Percentiles rank a stretch among this genome's conserved stretches.
phyloP scores from a whole-genome alignment of 2,797 vertebrate genomes.

The Sciurus vulgaris region DNA sequence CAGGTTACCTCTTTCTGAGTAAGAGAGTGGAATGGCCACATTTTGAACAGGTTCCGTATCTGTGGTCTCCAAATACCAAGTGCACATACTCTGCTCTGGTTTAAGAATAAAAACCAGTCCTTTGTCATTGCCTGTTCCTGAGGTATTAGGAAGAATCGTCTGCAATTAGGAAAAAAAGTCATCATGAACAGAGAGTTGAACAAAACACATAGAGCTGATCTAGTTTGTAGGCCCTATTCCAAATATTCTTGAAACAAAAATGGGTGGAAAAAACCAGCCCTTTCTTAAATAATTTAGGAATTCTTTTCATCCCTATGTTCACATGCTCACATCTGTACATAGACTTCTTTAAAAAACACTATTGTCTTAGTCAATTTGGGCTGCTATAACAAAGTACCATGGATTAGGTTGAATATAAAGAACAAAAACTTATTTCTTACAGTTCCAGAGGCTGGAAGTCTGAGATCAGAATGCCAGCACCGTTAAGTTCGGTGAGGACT shows the following conservation, averaged over 20 bases:
- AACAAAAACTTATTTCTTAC: background rate
- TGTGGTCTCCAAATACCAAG: constrained; percentile 90
- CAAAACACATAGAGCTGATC: background rate
- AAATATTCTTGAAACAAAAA: constrained; percentile 3
- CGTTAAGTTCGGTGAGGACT: background rate
- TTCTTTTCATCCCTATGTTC: background rate
- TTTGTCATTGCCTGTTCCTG: constrained; percentile 89
- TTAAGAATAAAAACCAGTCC: constrained; percentile 92
- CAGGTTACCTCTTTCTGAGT: constrained; percentile 90
- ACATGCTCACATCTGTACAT: fast-evolving
- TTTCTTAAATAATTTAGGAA: background rate
- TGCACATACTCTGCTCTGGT: constrained; percentile 88
- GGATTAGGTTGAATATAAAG: background rate
- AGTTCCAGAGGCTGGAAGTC: background rate
- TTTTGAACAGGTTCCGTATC: constrained; percentile 86
- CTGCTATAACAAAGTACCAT: background rate
- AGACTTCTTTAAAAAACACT: background rate
- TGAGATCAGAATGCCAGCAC: background rate
- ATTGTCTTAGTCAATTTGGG: background rate
- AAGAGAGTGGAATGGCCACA: constrained; percentile 92
- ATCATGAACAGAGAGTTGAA: background rate
- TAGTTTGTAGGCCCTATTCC: background rate
- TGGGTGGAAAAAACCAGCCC: background rate
- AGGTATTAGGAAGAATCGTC: constrained; percentile 86
- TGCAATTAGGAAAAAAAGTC: constrained; percentile 80